These are phyloP conservation scores for Ormyrus nitidulus DNA, from an alignment of 2,888 invertebrate genomes.

Conservation along the genomic window DNA sequence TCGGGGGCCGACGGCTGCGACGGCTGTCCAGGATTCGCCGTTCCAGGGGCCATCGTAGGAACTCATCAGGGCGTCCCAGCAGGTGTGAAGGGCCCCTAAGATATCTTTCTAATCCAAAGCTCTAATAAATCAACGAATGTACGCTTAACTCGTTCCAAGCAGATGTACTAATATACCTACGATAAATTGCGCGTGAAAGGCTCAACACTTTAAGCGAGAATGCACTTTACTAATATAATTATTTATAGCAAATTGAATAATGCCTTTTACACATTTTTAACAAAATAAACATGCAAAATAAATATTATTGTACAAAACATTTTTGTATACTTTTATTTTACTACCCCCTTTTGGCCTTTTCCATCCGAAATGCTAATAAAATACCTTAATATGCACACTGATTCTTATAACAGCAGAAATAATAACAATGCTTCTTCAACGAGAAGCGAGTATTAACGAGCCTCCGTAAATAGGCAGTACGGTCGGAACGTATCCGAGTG, in stretches of 20 bases:
- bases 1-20: conserved; percentile 82
- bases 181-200: conserved; percentile 6
- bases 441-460: conserved; percentile 2
- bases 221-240: conserved; percentile 51
- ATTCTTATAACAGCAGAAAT: too few species aligned
- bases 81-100: conserved; percentile 44
- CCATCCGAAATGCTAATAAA: conserved; percentile 35
- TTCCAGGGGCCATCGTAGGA: conserved; percentile 46
- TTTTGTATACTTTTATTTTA: conserved; percentile 39
- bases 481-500: conserved; percentile 49
- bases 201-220: conserved; percentile 4
- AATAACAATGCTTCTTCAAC: not conserved
- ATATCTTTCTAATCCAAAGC: conserved; percentile 9
- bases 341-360: not conserved
- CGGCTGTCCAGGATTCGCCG: conserved; percentile 76
- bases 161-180: conserved; percentile 43
- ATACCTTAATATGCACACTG: not conserved
- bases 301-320: conserved; percentile 31
- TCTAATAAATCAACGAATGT: conserved; percentile 20
- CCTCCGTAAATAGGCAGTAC: conserved; percentile 23
- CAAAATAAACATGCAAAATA: conserved; percentile 34
- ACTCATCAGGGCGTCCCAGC: conserved; percentile 26
- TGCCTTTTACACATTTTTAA: conserved; percentile 37
- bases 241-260: conserved; percentile 15
- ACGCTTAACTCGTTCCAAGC: conserved; percentile 37